Evolutionary conservation across 2,113 vertebrate species (phyloP), one percentile per base, ranked within the genome.

Genomic region (Petroica traversi): DNA sequence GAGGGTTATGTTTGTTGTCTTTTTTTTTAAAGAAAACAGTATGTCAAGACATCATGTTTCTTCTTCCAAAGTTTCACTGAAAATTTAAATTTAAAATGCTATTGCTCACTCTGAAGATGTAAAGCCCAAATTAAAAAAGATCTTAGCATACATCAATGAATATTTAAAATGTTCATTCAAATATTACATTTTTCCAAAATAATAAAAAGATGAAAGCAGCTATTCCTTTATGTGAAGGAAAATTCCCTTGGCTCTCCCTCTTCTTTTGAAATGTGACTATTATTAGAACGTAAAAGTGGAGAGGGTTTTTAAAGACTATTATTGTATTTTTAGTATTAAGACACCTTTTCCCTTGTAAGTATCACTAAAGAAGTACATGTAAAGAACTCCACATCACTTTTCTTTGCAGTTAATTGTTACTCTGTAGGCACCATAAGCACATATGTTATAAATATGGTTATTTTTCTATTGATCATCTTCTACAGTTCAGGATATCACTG

Each of bases 141-240:
- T 80, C 38, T 64, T 91, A 79, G 12, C 36, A 61, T 73, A 79
- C 25, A 71, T 75, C 66, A 90, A 28, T 95, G 88, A 94, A 67
- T 96, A 93, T 95, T 94, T 93, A 77, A 96, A 86, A 77, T 94
- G 71, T 96, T 96, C 85, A 83, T 92, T 85, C 67, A 95, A 89
- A 86, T 97, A 91, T 79, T 95, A 58, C 80, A n/a, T 94, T 97
- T 95, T 84, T 78, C 38, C 87, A 97, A 95, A 95, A 97, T 89
- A 96, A 97, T 85, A 94, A 96, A 97, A 87, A 58, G 1, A 74
- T 68, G 6, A 89, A 97, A 95, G 87, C 77, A 92, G 36, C 36
- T 91, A 75, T 93, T 78, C 34, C 85, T 98, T 97, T 96, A 94
- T 80, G 55, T 89, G 87, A 95, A 97, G 48, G 59, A 88, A 80